A percentile compares a stretch with the other conserved stretches of the same genome.
These are phyloP conservation scores for Megalonaias nervosa DNA, from an alignment of 1,140 invertebrate species.

Conservation along the genomic window DNA sequence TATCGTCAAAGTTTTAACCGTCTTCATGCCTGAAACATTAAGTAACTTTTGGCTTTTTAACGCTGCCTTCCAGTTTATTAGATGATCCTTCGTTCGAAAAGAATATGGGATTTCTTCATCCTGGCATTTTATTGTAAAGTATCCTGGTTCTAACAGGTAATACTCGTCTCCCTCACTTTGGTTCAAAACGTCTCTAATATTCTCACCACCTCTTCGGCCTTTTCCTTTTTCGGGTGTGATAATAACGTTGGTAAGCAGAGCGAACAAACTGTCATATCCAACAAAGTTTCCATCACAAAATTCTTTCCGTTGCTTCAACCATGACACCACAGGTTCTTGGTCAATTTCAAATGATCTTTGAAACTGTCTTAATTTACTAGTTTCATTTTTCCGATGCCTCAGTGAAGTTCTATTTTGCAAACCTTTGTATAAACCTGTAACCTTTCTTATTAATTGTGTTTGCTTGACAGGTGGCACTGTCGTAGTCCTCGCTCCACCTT, in stretches of 20 bases:
- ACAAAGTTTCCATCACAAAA: slow-evolving; percentile 33
- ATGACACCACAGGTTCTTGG: too few relatives aligned
- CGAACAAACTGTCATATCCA: slow-evolving; percentile 42
- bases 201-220: slow-evolving; percentile 56
- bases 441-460: too few relatives aligned
- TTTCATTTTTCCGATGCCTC: too few relatives aligned
- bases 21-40: background rate
- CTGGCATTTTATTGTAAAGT: slow-evolving; percentile 48
- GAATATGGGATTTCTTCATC: slow-evolving; percentile 17
- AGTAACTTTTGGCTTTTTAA: slow-evolving; percentile 8
- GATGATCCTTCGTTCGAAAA: slow-evolving; percentile 34
- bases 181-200: slow-evolving; percentile 54
- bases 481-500: too few relatives aligned
- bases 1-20: slow-evolving; percentile 37
- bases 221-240: slow-evolving; percentile 28
- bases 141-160: slow-evolving; percentile 43
- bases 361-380: too few relatives aligned
- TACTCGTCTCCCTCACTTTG: slow-evolving; percentile 60
- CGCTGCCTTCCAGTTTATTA: slow-evolving; percentile 42
- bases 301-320: background rate
- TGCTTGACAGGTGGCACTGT: too few relatives aligned
- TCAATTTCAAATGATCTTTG: too few relatives aligned
- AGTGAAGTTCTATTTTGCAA: too few relatives aligned
- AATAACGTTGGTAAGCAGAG: slow-evolving; percentile 36
- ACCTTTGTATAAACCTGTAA: too few relatives aligned